Evolutionary conservation across 2,888 invertebrate genomes (phyloP), one percentile per base, ranked within the genome.

Genomic region (Caenorhabditis uteleia): DNA sequence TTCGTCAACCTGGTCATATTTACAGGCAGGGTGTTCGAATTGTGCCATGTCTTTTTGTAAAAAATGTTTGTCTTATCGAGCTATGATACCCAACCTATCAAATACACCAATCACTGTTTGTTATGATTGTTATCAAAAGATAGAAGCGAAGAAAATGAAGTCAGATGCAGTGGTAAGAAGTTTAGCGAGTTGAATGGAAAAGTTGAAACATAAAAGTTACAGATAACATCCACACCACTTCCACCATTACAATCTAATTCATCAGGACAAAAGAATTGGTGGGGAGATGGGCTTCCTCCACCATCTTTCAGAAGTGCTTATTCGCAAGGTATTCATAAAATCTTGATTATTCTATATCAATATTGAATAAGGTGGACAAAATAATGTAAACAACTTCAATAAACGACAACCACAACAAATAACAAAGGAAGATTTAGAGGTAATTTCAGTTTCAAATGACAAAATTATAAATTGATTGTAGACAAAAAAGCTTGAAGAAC

Each of bases 11-110:
- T 23, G 34, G 27, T 20, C 6, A 26, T 23, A 43, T 23, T 25
- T 65, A 42, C 40, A 75, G 75, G 73, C 62, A 2, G 79, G 78
- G 7, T 80, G 81, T 45, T 68, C 76, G 1, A 74, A 58, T 18
- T 80, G 81, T 54, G 74, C 73, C 8, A 67, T 67, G 14, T 77
- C 81, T 0, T 82, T 82, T 48, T 80, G 80, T 49, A 74, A 74
- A 29, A 81, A 74, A 53, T 80, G 80, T 47, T 42, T 80, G 1
- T 29, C 29, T n/a, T 64, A 77, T 40, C 72, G 74, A 26, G 59
- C 69, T 6, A 43, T 77, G 2, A 61, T 80, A 26, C 74, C 77
- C 12, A 48, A 49, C 8, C 50, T 78, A 3, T 74, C 74, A 0
- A 39, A 62, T 18, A 68, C 75, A 34, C 77, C 81, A 7, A 68